Conservation (phyloP, 2,888 invertebrate species). For the Epistrophella euchroma region DNA sequence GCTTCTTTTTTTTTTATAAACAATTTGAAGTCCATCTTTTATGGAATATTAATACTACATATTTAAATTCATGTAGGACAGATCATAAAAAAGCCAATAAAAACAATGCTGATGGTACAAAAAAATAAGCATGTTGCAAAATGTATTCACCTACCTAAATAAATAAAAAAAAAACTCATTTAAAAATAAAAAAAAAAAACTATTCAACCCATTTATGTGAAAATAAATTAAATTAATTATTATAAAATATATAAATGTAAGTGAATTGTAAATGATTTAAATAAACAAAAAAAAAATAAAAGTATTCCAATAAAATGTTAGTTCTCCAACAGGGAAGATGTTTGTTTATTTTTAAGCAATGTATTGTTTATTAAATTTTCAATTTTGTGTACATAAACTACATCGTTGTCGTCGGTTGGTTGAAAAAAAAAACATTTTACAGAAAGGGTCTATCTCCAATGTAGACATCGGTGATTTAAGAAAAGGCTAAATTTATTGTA, state of each 20-base stretch:
- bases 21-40: background rate
- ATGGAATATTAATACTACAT: slow-evolving; percentile 40
- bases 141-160: slow-evolving; percentile 28
- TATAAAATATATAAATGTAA: slow-evolving; percentile 72
- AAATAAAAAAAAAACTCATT: slow-evolving; percentile 14
- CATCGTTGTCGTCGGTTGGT: too few species aligned
- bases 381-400: too few species aligned
- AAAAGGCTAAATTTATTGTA: too few species aligned
- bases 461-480: too few species aligned
- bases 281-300: slow-evolving; percentile 59
- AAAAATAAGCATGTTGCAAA: slow-evolving; percentile 32
- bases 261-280: slow-evolving; percentile 75
- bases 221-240: slow-evolving; percentile 61
- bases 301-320: slow-evolving; percentile 78
- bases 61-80: slow-evolving; percentile 34
- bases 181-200: background rate
- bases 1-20: slow-evolving; percentile 16
- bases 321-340: slow-evolving; percentile 77
- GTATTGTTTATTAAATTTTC: too few species aligned
- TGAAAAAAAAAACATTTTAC: too few species aligned
- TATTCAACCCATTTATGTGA: slow-evolving; percentile 61
- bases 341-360: slow-evolving; percentile 16
- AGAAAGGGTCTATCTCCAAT: too few species aligned
- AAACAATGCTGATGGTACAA: slow-evolving; percentile 44
- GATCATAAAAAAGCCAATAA: slow-evolving; percentile 36